A percentile compares a stretch with the other conserved stretches of the same genome.
Conservation (phyloP, 2,888 invertebrate genomes). For the Eristalis arbustorum region DNA sequence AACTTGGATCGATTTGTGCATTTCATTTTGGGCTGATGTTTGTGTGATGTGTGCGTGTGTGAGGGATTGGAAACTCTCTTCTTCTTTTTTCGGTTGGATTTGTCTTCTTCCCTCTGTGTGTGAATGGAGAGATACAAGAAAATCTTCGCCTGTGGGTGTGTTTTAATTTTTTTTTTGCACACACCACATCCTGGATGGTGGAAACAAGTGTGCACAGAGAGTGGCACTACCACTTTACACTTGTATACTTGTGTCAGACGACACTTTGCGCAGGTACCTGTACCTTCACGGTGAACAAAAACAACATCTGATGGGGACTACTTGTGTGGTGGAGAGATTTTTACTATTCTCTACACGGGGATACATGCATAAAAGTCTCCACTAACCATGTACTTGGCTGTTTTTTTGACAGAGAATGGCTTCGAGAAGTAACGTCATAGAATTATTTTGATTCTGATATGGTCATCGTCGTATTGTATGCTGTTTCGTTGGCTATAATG, state of each 20-base stretch:
- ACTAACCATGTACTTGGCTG: not conserved
- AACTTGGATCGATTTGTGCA: conserved; percentile 34
- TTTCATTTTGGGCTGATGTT: not conserved
- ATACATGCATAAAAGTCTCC: too few species aligned
- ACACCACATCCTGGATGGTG: conserved; percentile 15
- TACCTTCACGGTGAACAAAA: conserved; percentile 32
- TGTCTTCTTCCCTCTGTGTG: not conserved
- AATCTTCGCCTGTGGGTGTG: not conserved
- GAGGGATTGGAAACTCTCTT: not conserved
- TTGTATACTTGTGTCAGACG: conserved; percentile 1
- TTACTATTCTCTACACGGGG: not conserved
- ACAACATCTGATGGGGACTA: conserved; percentile 16
- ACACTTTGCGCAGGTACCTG: conserved; percentile 56
- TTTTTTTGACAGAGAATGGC: conserved; percentile 11
- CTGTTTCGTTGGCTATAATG: conserved; percentile 11
- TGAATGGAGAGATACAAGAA: not conserved
- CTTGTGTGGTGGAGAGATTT: not conserved
- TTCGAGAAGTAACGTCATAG: conserved; percentile 53
- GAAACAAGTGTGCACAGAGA: conserved; percentile 4
- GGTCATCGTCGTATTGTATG: conserved; percentile 30
- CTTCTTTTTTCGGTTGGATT: not conserved
- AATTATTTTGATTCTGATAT: conserved; percentile 55
- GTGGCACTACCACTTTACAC: not conserved
- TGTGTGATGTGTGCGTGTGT: conserved; percentile 25
- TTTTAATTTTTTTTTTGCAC: not conserved